A percentile compares a stretch with the other conserved stretches of the same genome.
Evolutionary conservation across 30 jellyfish, hydroid and myxozoan species (phyloP).

Genomic region (Aurelia sp.): DNA sequence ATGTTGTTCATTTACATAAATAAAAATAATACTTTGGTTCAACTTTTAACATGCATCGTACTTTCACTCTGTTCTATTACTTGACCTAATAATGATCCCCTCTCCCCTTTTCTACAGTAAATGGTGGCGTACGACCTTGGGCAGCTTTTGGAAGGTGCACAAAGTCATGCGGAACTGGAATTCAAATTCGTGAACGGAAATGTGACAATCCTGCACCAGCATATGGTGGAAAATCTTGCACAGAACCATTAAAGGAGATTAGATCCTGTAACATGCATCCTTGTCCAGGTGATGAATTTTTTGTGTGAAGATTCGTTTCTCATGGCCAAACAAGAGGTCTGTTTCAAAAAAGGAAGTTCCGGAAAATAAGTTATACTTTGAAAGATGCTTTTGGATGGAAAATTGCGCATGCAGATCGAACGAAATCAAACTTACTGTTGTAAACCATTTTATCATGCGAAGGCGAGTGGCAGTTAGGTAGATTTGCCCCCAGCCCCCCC

Average conservation of each 20-base stretch:
- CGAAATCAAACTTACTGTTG: too few relatives aligned
- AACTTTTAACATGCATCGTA: neutral
- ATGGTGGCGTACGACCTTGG: conserved; percentile 23
- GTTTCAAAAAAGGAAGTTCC: too few relatives aligned
- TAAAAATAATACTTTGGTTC: too few relatives aligned
- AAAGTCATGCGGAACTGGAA: conserved; percentile 23
- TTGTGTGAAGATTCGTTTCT: too few relatives aligned
- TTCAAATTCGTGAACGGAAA: neutral
- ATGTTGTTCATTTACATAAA: too few relatives aligned
- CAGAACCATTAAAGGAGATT: conserved; percentile 15
- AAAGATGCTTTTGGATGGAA: too few relatives aligned
- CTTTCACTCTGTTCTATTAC: neutral
- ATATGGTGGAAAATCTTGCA: conserved; percentile 20
- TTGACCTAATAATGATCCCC: neutral
- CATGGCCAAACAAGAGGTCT: too few relatives aligned
- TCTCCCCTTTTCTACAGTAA: neutral
- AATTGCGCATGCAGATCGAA: too few relatives aligned
- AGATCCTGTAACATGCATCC: neutral
- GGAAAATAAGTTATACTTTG: too few relatives aligned
- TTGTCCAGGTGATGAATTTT: conserved; percentile 12
- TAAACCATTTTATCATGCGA: too few relatives aligned
- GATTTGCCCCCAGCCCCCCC: too few relatives aligned
- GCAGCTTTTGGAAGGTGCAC: neutral
- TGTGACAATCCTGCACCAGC: conserved; percentile 45
- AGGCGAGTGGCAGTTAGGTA: too few relatives aligned